Percentiles rank a stretch among this genome's conserved stretches.
Conservation (phyloP, 2,888 invertebrate genomes). For the Megastigmus dorsalis region DNA sequence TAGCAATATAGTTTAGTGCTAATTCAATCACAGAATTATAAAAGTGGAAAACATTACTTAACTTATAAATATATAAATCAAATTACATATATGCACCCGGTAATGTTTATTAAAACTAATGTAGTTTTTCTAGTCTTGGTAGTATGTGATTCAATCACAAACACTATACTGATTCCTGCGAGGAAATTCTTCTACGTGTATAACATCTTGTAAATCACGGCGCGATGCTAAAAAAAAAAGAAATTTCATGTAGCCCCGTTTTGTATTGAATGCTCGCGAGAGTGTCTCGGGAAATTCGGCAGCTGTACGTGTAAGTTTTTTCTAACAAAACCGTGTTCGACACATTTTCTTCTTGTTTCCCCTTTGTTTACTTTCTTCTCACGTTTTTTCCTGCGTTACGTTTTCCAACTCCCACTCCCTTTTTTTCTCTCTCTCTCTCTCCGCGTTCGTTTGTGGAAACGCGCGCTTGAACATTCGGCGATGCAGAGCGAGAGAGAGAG, state of each 20-base stretch:
- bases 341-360: not conserved
- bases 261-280: not conserved
- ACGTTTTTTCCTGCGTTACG: slow-evolving; percentile 28
- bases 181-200: too few relatives aligned
- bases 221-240: too few relatives aligned
- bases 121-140: too few relatives aligned
- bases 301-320: slow-evolving; percentile 12
- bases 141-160: too few relatives aligned
- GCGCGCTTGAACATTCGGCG: not conserved
- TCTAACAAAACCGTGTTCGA: slow-evolving; percentile 12
- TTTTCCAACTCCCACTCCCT: not conserved
- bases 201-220: not conserved
- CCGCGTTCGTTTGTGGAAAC: not conserved
- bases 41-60: too few relatives aligned
- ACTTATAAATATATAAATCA: too few relatives aligned
- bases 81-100: too few relatives aligned
- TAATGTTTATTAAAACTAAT: too few relatives aligned
- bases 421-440: not conserved
- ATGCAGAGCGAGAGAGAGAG: too few relatives aligned
- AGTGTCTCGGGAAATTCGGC: slow-evolving; percentile 3
- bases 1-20: too few relatives aligned
- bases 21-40: too few relatives aligned
- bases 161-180: too few relatives aligned
- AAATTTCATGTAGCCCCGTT: not conserved
- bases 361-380: slow-evolving; percentile 26